These are phyloP conservation scores for Cephus cinctus DNA, from an alignment of 1,140 invertebrate genomes.

Conservation along the genomic window DNA sequence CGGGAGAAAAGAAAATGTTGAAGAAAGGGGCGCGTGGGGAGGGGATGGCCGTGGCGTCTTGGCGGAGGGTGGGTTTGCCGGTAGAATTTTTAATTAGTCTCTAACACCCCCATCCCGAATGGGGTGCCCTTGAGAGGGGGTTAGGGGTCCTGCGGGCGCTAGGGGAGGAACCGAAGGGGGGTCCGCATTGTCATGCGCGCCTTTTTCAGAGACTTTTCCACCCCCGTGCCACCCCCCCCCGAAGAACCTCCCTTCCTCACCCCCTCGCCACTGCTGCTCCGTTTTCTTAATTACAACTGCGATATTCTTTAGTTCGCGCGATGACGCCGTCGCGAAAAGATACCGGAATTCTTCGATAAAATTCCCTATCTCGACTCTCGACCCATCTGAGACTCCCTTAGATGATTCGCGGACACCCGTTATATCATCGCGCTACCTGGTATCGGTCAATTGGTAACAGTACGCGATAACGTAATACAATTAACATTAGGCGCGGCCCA, in stretches of 20 bases:
- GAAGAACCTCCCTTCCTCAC: constrained; percentile 14
- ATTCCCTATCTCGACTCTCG: too few species aligned
- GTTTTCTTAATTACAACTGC: constrained; percentile 57
- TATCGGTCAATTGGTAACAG: too few species aligned
- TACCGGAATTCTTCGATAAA: too few species aligned
- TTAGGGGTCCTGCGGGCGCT: constrained; percentile 14
- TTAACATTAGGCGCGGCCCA: too few species aligned
- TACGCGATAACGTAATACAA: too few species aligned
- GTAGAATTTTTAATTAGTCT: constrained; percentile 55
- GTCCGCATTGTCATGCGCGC: constrained; percentile 55
- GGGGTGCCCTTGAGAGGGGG: not conserved
- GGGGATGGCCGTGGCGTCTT: constrained; percentile 40
- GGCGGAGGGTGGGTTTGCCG: constrained; percentile 27
- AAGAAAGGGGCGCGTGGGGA: constrained; percentile 11
- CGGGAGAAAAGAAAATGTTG: not conserved
- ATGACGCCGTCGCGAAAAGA: constrained; percentile 55
- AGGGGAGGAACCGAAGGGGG: constrained; percentile 25
- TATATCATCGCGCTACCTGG: too few species aligned
- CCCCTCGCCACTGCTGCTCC: constrained; percentile 33
- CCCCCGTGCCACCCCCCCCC: constrained; percentile 33
- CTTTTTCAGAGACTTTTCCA: constrained; percentile 55
- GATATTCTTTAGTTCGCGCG: constrained; percentile 56
- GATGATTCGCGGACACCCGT: too few species aligned
- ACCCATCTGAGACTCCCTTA: too few species aligned
- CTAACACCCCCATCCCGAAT: constrained; percentile 23